Evolutionary conservation across 2,888 invertebrate species (phyloP), one percentile per base, ranked within the genome.

Genomic region (Cosmopolites sordidus): DNA sequence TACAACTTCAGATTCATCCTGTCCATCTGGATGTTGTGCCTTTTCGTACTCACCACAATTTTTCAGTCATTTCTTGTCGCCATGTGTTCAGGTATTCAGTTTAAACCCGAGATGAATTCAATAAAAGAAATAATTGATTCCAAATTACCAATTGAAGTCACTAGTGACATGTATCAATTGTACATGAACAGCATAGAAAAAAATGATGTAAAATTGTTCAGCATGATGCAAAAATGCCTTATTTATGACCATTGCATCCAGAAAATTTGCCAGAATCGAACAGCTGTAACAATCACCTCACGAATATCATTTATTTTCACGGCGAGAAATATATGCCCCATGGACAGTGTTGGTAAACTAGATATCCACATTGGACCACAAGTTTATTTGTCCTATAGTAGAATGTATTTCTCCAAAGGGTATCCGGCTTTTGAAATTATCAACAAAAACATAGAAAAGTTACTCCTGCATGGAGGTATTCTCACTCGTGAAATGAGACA

Each of bases 1-100:
- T 42, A 48, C 30, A 41, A 48, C 16, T 48, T 48, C 29, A 15
- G 48, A 16, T 12, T 48, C 5, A 18, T 30, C 2, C 39, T 48
- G 11, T n/a, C 40, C 12, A 14, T 42, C 11, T 48, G 42, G 48
- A 29, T 41, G 8, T 5, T 42, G 12, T 14, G 16, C 16, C 16
- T 33, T 9, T 48, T 30, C 2, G 16, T 48, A 1, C 11, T 48
- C 2, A 42, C 12, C 16, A 12, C 2, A 9, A 33, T 27, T 29
- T 30, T 15, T 33, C 27, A 12, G 16, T 29, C 42, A 3, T 48
- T 42, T 9, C 12, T 48, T n/a, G 16, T 33, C n/a, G 15, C 48
- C 11, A 42, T 29, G n/a, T 9, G 11, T 3, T 8, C 11, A 3
- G 22, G 8, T 22, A 3, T 22, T 22, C 22, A 22, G 3, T 22